Evolutionary conservation across 2,797 vertebrate species (phyloP).

Genomic region (Lepilemur ruficaudatus): DNA sequence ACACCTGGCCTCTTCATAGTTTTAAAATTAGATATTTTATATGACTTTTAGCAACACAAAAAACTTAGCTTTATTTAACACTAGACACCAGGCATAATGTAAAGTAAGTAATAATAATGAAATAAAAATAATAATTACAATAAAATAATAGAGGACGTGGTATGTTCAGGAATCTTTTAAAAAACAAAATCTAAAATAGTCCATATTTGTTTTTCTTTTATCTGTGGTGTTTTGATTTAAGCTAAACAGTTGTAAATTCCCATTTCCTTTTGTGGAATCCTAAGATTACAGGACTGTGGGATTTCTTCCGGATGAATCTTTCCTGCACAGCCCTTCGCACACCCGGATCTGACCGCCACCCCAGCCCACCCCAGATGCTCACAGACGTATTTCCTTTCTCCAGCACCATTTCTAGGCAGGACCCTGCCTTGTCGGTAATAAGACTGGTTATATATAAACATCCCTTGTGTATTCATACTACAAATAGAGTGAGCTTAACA

Average conservation of each 20-base stretch:
- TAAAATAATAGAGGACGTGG: not conserved
- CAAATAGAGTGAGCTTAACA: constrained; percentile 16
- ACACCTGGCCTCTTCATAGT: not conserved
- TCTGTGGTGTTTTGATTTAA: not conserved
- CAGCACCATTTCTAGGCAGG: not conserved
- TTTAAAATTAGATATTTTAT: not conserved
- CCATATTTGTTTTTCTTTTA: not conserved
- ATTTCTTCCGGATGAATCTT: not conserved
- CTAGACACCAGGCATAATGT: not conserved
- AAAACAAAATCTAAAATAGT: not conserved
- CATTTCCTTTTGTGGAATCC: not conserved
- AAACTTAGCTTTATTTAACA: not conserved
- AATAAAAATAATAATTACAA: not conserved
- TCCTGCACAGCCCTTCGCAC: not conserved
- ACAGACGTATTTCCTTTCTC: not conserved
- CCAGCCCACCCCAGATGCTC: no score
- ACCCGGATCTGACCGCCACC: fast-evolving
- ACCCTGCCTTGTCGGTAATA: not conserved
- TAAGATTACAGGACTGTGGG: not conserved
- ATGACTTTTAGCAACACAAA: not conserved
- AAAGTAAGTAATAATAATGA: not conserved
- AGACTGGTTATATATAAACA: constrained; percentile 46
- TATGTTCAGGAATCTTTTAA: not conserved
- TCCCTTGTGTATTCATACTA: constrained; percentile 35
- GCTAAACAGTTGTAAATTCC: not conserved